These are phyloP conservation scores for Acropora yongei DNA, from an alignment of 64 coral and sea anemone species.

Conservation along the genomic window DNA sequence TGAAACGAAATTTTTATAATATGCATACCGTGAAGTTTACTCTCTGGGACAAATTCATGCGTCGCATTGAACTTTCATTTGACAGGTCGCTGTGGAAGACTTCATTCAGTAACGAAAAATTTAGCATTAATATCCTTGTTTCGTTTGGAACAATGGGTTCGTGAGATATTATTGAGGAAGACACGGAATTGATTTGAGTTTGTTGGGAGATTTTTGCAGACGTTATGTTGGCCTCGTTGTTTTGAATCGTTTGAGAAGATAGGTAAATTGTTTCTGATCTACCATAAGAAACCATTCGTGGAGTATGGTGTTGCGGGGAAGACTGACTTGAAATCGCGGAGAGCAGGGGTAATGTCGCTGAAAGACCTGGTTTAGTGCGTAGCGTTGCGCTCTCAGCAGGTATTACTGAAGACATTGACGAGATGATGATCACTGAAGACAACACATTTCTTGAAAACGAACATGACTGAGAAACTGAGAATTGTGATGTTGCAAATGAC, in stretches of 20 bases:
- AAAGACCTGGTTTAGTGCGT: background rate
- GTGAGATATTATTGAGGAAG: background rate
- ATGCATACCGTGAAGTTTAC: slow-evolving; percentile 23
- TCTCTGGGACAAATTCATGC: background rate
- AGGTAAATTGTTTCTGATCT: background rate
- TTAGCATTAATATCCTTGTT: background rate
- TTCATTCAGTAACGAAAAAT: slow-evolving; percentile 26
- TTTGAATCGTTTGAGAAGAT: background rate
- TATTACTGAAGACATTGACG: background rate
- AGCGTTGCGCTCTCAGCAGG: background rate
- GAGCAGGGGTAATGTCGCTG: background rate
- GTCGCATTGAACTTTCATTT: background rate
- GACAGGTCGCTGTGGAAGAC: background rate
- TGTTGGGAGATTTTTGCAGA: background rate
- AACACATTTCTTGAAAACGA: background rate
- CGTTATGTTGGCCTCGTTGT: background rate
- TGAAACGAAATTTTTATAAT: background rate
- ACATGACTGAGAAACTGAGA: too few species aligned
- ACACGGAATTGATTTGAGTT: background rate
- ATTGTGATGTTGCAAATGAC: background rate
- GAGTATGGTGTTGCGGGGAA: background rate
- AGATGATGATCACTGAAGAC: background rate
- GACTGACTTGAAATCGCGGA: background rate
- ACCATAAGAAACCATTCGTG: background rate
- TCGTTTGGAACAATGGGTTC: background rate